Evolutionary conservation across 2,113 vertebrate species (phyloP).

Genomic region (Urocolius indicus): DNA sequence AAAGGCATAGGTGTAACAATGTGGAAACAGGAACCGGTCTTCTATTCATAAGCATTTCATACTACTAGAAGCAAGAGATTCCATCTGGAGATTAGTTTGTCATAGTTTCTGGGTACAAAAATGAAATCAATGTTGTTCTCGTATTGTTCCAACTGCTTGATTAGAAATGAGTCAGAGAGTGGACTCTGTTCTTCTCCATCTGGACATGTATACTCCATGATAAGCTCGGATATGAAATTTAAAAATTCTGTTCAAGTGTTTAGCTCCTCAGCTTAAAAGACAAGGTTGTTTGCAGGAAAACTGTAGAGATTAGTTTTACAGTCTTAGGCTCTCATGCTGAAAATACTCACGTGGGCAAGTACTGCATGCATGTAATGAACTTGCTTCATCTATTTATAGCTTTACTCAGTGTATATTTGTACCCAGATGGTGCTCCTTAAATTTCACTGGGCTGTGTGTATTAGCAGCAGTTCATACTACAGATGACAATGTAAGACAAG

Average conservation of each 20-base stretch:
- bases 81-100: conserved; percentile 36
- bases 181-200: conserved; percentile 19
- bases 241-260: not conserved
- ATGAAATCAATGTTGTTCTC: not conserved
- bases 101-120: conserved; percentile 1
- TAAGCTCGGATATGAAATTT: not conserved
- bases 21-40: not conserved
- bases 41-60: not conserved
- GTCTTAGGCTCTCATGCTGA: not conserved
- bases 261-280: not conserved
- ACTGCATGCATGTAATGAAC: conserved; percentile 2
- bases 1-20: not conserved
- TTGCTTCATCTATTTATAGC: conserved; percentile 33
- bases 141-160: conserved; percentile 7
- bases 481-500: not conserved
- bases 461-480: not conserved
- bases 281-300: not conserved
- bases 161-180: conserved; percentile 20
- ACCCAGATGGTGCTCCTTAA: conserved; percentile 25
- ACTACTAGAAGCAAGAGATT: not conserved
- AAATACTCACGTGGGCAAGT: not conserved
- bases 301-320: not conserved
- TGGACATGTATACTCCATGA: not conserved
- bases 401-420: not conserved
- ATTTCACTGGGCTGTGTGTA: not conserved